Base-by-base conservation (phyloP, 2,888 invertebrate species). In the Nomada flava region DNA sequence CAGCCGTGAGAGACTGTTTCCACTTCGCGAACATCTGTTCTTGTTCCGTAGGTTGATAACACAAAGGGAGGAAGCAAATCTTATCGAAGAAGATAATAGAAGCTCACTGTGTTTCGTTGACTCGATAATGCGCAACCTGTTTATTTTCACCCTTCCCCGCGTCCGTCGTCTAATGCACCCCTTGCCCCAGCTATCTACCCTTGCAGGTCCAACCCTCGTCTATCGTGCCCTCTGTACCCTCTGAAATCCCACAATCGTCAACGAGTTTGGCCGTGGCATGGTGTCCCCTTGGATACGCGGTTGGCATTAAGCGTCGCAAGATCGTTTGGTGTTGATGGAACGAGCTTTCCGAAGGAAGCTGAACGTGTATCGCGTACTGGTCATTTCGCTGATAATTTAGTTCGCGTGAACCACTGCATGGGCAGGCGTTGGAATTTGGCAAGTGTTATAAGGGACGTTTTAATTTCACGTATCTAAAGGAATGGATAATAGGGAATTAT, bases 141-240 rank as follows among this genome's bases (percentile, higher is more conserved):
- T 91, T 91, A 90, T 90, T 88, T 89, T 89, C 77, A 75, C 72
- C 83, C 67, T 73, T 36, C 77, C 29, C 26, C 47, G 73, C 18
- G 62, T 26, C 68, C 29, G 63, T 64, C 60, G 73, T 75, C 80
- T 71, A 78, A 92, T 90, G 88, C 90, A 91, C 91, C 91, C 79
- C 89, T 88, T 76, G 83, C 79, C 69, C 65, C 47, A n/a, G 47
- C 79, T 65, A 69, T 67, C 77, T 69, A 18, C 23, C 15, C n/a
- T 1, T 62, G 53, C 18, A 67, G 79, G 50, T 44, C 53, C n/a
- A 52, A 59, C 50, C 77, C 59, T 44, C 62, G 52, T 26, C 60
- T 63, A 65, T 55, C 70, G 60, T 52, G 36, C 64, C 64, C 52
- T 52, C 36, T 76, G 62, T 73, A 79, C 84, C 81, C 82, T 77